A percentile compares a stretch with the other conserved stretches of the same genome.
phyloP scores from a whole-genome alignment of 2,797 vertebrate species.

The Acridotheres tristis region DNA sequence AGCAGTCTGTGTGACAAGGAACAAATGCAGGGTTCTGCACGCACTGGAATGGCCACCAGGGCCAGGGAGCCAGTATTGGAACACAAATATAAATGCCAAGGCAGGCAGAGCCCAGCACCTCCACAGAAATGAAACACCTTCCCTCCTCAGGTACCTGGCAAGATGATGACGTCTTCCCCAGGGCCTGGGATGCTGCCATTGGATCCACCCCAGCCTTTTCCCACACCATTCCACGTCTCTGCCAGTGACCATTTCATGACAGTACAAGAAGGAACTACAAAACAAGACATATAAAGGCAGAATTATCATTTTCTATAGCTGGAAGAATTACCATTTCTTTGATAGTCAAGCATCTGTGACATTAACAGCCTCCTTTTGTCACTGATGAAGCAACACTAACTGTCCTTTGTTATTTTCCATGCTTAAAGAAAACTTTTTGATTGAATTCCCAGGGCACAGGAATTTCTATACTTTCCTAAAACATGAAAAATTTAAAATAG shows the following conservation, averaged over 20 bases:
- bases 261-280: slow-evolving; percentile 50
- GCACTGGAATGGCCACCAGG: background rate
- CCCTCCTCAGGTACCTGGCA: slow-evolving; percentile 70
- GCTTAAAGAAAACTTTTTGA: background rate
- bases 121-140: background rate
- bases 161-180: slow-evolving; percentile 75
- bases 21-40: background rate
- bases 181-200: slow-evolving; percentile 49
- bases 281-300: background rate
- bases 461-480: background rate
- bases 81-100: background rate
- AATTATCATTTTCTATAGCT: background rate
- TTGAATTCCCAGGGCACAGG: background rate
- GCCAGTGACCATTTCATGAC: slow-evolving; percentile 72
- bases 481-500: background rate
- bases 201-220: slow-evolving; percentile 73
- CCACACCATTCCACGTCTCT: slow-evolving; percentile 68
- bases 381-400: background rate
- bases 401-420: background rate
- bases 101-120: background rate
- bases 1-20: rapidly evolving
- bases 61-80: background rate
- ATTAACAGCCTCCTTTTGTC: background rate
- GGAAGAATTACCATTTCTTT: background rate
- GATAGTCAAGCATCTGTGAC: background rate